Evolutionary conservation across 37 sponge, comb jelly and placozoan species (phyloP), one percentile per base, ranked within the genome.

Genomic region (Amphimedon queenslandica): DNA sequence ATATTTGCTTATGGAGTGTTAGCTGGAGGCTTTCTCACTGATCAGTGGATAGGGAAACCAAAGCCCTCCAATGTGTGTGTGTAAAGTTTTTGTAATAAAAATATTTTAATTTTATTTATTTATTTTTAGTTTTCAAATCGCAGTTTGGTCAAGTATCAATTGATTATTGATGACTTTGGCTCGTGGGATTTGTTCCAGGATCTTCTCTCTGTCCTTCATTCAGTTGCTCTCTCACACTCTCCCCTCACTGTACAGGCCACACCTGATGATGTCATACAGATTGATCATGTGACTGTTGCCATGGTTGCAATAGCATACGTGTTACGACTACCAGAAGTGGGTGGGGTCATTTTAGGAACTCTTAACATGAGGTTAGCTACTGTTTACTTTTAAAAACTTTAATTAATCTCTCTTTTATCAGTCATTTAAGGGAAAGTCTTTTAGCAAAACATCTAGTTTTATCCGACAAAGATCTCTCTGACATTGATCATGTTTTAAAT

Each of bases 21-120:
- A 42, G 81, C 82, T 65, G 87, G 87, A 58, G 87, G 87, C 0
- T 77, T 81, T 53, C 82, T 87, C 33, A 77, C 82, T 32, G 87
- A 87, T 37, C 10, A 21, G 0, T 86, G 87, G 87, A 40, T 79
- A 1, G 71, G 71, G 0, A 23, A 70, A 21, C 42, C 55, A 4
- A 3, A 34, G 60, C 61, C 61, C 8, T 5, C 5, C 8, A 11
- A 60, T 13, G 61, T 60, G 28, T n/a, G 28, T 60, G 53, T 47
- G 53, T 18, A 47, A n/a, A n/a, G n/a, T n/a, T n/a, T n/a, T n/a
- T n/a, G n/a, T n/a, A n/a, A n/a, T n/a, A n/a, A n/a, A n/a, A n/a
- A n/a, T 28, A 6, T 21, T 67, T 28, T 20, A 35, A 18, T 34
- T 40, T 71, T 69, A 2, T 28, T 69, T 40, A 35, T 2, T 38